Conservation (phyloP, 2,113 vertebrate genomes). For the Meles meles region DNA sequence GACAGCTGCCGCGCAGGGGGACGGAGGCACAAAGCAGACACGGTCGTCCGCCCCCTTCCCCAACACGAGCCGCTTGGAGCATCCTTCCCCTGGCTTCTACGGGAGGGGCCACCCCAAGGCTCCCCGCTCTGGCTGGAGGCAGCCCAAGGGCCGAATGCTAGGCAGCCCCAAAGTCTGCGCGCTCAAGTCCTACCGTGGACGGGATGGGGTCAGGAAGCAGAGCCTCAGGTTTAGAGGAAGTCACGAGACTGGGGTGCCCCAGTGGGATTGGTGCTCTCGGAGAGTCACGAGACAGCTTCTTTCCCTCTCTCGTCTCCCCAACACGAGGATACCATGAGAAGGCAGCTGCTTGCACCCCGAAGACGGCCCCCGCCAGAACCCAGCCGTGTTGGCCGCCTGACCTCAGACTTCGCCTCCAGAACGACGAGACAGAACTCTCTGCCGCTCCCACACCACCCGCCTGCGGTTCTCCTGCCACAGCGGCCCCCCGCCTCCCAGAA, state of each 20-base stretch:
- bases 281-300: background rate
- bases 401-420: background rate
- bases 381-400: rapidly evolving
- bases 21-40: rapidly evolving
- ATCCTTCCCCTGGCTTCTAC: background rate
- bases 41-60: background rate
- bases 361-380: background rate
- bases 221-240: background rate
- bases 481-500: background rate
- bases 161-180: rapidly evolving
- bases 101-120: no score
- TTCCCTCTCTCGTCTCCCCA: background rate
- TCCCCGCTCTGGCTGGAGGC: rapidly evolving
- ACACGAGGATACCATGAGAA: rapidly evolving
- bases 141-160: background rate
- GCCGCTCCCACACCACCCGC: background rate
- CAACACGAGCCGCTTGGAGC: background rate
- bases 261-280: background rate
- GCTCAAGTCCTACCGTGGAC: rapidly evolving
- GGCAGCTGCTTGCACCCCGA: rapidly evolving
- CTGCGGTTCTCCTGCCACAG: background rate
- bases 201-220: background rate
- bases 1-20: rapidly evolving
- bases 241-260: background rate
- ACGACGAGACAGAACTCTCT: background rate